Evolutionary conservation across 2,888 invertebrate species (phyloP).

Genomic region (Vannuccia rotundouncinata): DNA sequence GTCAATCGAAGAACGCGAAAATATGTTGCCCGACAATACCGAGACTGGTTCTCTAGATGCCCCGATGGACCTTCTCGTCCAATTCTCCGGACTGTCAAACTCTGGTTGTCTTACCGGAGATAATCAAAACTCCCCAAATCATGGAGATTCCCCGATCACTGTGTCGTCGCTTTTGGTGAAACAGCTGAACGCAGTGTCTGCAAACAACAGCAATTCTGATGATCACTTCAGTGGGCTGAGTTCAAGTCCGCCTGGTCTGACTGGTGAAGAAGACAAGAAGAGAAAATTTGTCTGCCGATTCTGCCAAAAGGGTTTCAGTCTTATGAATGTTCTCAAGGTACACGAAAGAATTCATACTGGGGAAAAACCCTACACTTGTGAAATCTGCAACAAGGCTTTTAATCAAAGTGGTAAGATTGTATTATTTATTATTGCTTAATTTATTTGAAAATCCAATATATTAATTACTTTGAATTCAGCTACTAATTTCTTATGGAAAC

Average conservation of each 20-base stretch:
- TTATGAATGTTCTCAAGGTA: slow-evolving; percentile 38
- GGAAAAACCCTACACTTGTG: slow-evolving; percentile 33
- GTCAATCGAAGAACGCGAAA: neutral
- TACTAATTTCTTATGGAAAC: too few relatives aligned
- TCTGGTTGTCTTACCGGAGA: neutral
- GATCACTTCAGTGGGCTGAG: neutral
- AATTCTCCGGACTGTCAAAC: neutral
- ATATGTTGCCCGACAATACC: neutral
- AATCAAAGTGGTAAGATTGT: slow-evolving; percentile 31
- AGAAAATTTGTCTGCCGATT: slow-evolving; percentile 37
- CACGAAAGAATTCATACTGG: slow-evolving; percentile 35
- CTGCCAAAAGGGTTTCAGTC: slow-evolving; percentile 32
- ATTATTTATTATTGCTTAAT: neutral
- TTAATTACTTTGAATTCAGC: too few relatives aligned
- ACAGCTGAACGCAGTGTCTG: neutral
- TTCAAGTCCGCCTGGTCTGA: neutral
- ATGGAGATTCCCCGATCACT: neutral
- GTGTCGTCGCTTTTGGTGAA: neutral
- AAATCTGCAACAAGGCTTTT: slow-evolving; percentile 34
- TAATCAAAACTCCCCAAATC: neutral
- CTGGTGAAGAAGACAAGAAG: slow-evolving; percentile 25
- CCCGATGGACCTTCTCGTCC: neutral
- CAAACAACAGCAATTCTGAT: neutral
- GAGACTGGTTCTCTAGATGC: neutral
- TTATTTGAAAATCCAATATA: too few relatives aligned